Evolutionary conservation across 2,797 vertebrate genomes (phyloP).

Genomic region (Characodon lateralis): DNA sequence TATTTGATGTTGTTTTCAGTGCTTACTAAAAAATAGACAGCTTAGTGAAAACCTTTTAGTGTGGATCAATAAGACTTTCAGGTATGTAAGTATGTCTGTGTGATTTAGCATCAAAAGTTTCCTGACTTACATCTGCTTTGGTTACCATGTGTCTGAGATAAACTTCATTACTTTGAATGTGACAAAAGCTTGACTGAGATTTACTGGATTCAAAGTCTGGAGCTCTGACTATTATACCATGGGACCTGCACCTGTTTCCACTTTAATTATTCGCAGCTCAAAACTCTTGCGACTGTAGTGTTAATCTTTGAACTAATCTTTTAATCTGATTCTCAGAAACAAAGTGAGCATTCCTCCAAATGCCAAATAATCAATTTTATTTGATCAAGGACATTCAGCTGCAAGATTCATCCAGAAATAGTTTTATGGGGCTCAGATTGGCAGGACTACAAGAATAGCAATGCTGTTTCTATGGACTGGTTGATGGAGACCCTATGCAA

Average conservation of each 20-base stretch:
- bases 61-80: too few relatives aligned
- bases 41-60: too few relatives aligned
- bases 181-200: conserved; percentile 7
- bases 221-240: not conserved
- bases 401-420: not conserved
- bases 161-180: not conserved
- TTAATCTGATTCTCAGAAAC: conserved; percentile 9
- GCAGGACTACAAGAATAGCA: not conserved
- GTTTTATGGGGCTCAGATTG: not conserved
- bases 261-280: conserved; percentile 1
- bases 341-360: not conserved
- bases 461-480: not conserved
- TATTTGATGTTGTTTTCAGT: too few relatives aligned
- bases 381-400: not conserved
- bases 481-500: not conserved
- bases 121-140: not conserved
- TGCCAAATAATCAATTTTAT: not conserved
- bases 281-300: not conserved
- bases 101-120: too few relatives aligned
- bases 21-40: too few relatives aligned
- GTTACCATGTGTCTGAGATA: not conserved
- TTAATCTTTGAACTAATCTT: not conserved
- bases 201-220: not conserved
- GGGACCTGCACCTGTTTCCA: conserved; percentile 9
- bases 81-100: too few relatives aligned